Evolutionary conservation across 2,113 vertebrate genomes (phyloP).

Genomic region (Eonycteris spelaea): DNA sequence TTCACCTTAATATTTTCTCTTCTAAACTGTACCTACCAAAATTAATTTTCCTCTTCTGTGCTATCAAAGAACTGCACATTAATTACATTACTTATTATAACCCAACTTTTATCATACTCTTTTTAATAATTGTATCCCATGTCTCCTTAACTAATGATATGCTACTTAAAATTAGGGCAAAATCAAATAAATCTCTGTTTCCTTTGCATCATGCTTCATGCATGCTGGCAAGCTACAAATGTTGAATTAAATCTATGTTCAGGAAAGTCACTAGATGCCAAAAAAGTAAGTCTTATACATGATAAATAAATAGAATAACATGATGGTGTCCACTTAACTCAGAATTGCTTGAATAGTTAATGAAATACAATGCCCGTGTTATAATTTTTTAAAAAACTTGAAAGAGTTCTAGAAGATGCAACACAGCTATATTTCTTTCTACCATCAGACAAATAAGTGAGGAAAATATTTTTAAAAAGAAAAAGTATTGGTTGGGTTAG

Average conservation of each 20-base stretch:
- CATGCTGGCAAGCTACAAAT: not conserved
- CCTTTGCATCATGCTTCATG: not conserved
- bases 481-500: not conserved
- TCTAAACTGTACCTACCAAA: not conserved
- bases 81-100: not conserved
- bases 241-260: conserved; percentile 14
- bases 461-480: not conserved
- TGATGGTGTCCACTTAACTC: not conserved
- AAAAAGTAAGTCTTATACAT: not conserved
- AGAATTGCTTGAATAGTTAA: not conserved
- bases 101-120: not conserved
- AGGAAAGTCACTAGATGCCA: conserved; percentile 6
- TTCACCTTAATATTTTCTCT: not conserved
- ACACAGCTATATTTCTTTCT: not conserved
- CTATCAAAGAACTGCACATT: not conserved
- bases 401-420: not conserved
- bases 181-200: not conserved
- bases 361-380: not conserved
- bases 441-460: not conserved
- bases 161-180: not conserved
- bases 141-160: not conserved
- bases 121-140: not conserved
- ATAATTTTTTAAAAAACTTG: not conserved
- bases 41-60: not conserved
- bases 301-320: not conserved